A percentile compares a stretch with the other conserved stretches of the same genome.
Conservation (phyloP, 1,140 invertebrate species). For the Drosophila grimshawi region DNA sequence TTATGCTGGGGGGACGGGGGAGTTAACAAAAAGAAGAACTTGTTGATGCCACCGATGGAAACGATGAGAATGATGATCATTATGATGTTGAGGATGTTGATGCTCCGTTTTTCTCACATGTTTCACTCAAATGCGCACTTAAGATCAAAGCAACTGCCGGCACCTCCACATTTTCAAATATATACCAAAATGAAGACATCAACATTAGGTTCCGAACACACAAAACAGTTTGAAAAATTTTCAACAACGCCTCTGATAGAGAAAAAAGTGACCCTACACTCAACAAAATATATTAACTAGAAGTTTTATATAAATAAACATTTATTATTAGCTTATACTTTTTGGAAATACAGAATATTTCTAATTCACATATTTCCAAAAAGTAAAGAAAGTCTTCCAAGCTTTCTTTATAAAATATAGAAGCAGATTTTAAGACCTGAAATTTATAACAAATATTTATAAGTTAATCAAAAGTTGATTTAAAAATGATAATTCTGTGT, state of each 20-base stretch:
- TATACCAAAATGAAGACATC: slow-evolving; percentile 66
- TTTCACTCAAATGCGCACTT: slow-evolving; percentile 68
- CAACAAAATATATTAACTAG: neutral
- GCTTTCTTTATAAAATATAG: too few relatives aligned
- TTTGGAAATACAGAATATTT: neutral
- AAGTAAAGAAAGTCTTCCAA: too few relatives aligned
- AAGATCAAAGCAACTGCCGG: slow-evolving; percentile 70
- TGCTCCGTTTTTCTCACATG: slow-evolving; percentile 78
- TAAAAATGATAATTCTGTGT: too few relatives aligned
- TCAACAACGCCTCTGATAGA: slow-evolving; percentile 58
- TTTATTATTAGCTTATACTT: too few relatives aligned
- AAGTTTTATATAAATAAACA: neutral
- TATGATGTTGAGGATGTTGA: slow-evolving; percentile 43
- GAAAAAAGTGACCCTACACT: slow-evolving; percentile 11
- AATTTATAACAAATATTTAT: too few relatives aligned
- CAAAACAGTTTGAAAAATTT: slow-evolving; percentile 70
- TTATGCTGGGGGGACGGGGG: slow-evolving; percentile 28
- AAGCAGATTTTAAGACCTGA: too few relatives aligned
- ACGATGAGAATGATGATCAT: slow-evolving; percentile 20
- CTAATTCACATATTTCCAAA: too few relatives aligned
- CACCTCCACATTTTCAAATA: slow-evolving; percentile 37
- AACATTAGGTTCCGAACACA: slow-evolving; percentile 22
- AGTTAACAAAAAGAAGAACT: slow-evolving; percentile 39
- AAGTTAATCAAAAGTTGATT: too few relatives aligned
- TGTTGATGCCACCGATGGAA: slow-evolving; percentile 48